Evolutionary conservation across 2,888 invertebrate species (phyloP).

Genomic region (Aphodius granarius): DNA sequence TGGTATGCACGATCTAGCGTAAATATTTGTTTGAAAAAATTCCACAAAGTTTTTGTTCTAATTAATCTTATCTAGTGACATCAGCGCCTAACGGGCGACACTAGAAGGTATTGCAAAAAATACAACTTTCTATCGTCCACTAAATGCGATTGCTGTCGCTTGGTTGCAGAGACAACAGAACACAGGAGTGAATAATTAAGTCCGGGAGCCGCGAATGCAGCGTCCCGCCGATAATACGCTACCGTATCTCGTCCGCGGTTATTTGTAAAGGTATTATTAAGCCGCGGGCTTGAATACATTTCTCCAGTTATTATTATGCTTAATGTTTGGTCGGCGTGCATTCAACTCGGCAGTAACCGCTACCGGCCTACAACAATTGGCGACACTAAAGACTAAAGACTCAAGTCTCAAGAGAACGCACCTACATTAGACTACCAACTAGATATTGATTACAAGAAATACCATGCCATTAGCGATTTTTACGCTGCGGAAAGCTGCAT

Average conservation of each 20-base stretch:
- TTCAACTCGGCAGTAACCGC: background rate
- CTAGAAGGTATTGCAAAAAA: background rate
- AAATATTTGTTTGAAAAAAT: too few relatives aligned
- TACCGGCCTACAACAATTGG: background rate
- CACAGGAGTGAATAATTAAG: slow-evolving; percentile 50
- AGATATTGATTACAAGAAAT: slow-evolving; percentile 3
- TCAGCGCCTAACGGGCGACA: too few relatives aligned
- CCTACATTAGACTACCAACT: background rate
- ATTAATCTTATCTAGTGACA: too few relatives aligned
- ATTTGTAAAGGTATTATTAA: slow-evolving; percentile 52
- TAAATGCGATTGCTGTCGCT: background rate
- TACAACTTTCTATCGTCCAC: background rate
- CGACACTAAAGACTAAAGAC: background rate
- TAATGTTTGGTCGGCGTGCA: slow-evolving; percentile 26
- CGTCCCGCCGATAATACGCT: slow-evolving; percentile 50
- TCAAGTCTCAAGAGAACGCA: background rate
- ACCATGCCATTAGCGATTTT: background rate
- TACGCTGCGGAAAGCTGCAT: background rate
- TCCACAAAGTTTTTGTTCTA: too few relatives aligned
- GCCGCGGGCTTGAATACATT: slow-evolving; percentile 51
- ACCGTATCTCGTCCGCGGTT: slow-evolving; percentile 52
- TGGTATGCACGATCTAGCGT: too few relatives aligned
- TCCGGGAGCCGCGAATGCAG: slow-evolving; percentile 51
- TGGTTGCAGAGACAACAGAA: background rate
- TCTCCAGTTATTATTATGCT: slow-evolving; percentile 47